Evolutionary conservation across 2,113 vertebrate species (phyloP).

Genomic region (Nesoenas mayeri): DNA sequence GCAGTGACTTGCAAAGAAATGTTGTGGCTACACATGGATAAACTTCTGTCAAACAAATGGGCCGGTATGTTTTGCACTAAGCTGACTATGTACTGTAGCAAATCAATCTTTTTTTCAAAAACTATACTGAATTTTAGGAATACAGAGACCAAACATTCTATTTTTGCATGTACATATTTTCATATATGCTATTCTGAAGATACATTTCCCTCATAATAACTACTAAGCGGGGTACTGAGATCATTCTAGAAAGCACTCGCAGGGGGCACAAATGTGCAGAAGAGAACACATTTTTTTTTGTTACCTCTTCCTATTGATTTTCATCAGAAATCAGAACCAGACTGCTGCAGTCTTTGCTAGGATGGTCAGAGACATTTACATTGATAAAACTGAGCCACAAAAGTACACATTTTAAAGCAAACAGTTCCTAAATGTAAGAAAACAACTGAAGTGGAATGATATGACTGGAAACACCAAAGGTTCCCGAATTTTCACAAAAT

Average conservation of each 20-base stretch:
- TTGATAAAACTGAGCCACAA: neutral
- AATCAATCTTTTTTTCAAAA: neutral
- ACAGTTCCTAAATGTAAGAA: neutral
- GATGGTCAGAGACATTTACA: neutral
- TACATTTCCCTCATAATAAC: neutral
- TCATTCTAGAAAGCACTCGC: neutral
- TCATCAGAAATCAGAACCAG: neutral
- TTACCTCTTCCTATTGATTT: neutral
- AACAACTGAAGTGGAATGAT: neutral
- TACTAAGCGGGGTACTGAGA: neutral
- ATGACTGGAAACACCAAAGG: neutral
- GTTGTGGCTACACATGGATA: neutral
- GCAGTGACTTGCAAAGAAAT: neutral
- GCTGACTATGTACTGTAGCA: neutral
- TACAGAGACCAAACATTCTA: neutral
- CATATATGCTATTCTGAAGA: neutral
- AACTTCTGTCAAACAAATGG: neutral
- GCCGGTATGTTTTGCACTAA: neutral
- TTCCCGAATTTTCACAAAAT: neutral
- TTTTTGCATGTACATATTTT: neutral
- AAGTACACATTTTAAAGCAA: neutral
- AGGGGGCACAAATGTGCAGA: neutral
- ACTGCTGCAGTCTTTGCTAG: neutral
- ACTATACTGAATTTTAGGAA: neutral
- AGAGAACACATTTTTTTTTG: neutral